Base-by-base conservation (phyloP, 2,888 invertebrate genomes). In the Gortyna flavago region DNA sequence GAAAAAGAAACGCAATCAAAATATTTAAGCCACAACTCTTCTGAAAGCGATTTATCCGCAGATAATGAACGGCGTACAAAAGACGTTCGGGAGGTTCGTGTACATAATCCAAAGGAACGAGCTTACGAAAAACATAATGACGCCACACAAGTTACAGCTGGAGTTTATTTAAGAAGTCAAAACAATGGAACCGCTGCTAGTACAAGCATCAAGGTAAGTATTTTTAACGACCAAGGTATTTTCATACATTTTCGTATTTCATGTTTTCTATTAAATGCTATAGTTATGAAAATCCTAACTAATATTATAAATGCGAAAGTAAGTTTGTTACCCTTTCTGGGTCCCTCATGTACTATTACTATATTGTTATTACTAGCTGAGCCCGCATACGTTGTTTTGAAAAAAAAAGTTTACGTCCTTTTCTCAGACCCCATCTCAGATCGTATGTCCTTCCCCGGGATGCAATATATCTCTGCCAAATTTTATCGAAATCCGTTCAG, bases 21-120 rank as follows among this genome's bases (percentile, higher is more conserved):
- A n/a, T 18, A 57, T 48, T 35, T 61, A 72, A 16, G 21, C 1
- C 41, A 5, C 35, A 72, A 44, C 16, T 32, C 44, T 18, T 59
- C 65, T 48, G 54, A 48, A 18, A 69, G 38, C 32, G 18, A 21
- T 38, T 35, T 21, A 29, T 18, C 41, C 13, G 4, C 21, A 29
- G 35, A 48, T 41, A 8, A 2, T 25, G 32, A 54, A 18, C 4
- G 0, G 29, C 2, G 21, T 16, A 32, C 8, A 41, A 72, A 88
- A 51, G 89, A 91, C 44, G 88, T n/a, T n/a, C n/a, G 35, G 61
- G 41, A 54, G 2, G 2, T 90, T 13, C 80, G 84, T 32, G 77
- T 85, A 16, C 89, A 90, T 41, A 91, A 89, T 69, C 90, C 90
- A 0, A 87, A 91, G 70, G 68, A 88, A 25, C 72, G 91, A 29